Evolutionary conservation across 2,888 invertebrate genomes (phyloP), one percentile per base, ranked within the genome.

Genomic region (Thumatha senex): DNA sequence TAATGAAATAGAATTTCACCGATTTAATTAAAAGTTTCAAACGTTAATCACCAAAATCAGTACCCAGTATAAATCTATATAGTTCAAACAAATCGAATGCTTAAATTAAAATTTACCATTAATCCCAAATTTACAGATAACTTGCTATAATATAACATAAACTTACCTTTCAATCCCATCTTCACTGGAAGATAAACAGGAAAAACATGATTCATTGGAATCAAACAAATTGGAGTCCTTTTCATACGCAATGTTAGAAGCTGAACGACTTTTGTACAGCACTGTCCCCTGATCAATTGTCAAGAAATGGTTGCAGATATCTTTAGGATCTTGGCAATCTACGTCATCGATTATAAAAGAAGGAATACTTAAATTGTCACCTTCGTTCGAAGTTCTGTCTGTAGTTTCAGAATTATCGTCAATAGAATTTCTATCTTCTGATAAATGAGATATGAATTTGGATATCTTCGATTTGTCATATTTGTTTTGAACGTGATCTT

Each of bases 401-500:
- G 48, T 54, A 40, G 45, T 54, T 9, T 47, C 29, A 51, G 59
- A 67, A 38, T 66, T 74, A 30, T 77, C 77, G 13, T 84, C 86
- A 0, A 72, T 12, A 1, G 86, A 88, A 67, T 79, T 84, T 53
- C 67, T 77, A 1, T 90, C 89, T 44, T 89, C 88, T 0, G 75
- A 71, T n/a, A 87, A 43, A 57, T 89, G 84, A 0, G 88, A 80
- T 1, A 87, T 80, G 2, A 91, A 82, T 54, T 67, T 77, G 0
- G 82, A 76, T 14, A 86, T 53, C 55, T 82, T 80, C 0, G 84
- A 82, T 18, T 65, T 74, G 40, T 89, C 87, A 24, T 86, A 76
- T 67, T 81, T 83, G n/a, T 59, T 80, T 31, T 90, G 90, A 1
- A 92, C 70, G 52, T 89, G 85, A 39, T 89, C 92, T 62, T 89